Percentiles rank a stretch among this genome's conserved stretches.
Evolutionary conservation across 2,888 invertebrate genomes (phyloP).

Genomic region (Erebia epiphron): DNA sequence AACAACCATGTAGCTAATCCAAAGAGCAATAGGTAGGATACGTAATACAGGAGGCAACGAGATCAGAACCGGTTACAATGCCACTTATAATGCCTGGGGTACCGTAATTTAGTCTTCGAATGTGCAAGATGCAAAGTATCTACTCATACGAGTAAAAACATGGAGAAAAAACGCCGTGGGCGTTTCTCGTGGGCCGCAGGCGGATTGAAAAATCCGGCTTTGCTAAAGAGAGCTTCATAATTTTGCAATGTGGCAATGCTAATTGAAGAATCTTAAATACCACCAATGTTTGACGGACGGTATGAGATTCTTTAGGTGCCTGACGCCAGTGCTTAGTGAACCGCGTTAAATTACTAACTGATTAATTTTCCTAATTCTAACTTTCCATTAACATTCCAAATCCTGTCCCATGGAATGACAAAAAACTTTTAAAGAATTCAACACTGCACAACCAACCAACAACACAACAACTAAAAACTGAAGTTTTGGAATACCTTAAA

Average conservation of each 20-base stretch:
- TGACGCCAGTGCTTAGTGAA: too few species aligned
- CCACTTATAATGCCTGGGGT: slow-evolving; percentile 21
- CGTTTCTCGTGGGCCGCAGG: not conserved
- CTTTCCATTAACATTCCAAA: too few species aligned
- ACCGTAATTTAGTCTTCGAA: slow-evolving; percentile 20
- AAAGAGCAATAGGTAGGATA: slow-evolving; percentile 26
- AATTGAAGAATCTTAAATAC: not conserved
- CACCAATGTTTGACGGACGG: too few species aligned
- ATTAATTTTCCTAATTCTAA: too few species aligned
- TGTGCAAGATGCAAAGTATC: slow-evolving; percentile 20
- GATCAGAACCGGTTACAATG: slow-evolving; percentile 27
- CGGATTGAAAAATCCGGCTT: slow-evolving; percentile 3
- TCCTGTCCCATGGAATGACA: too few species aligned
- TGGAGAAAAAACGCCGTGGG: slow-evolving; percentile 8
- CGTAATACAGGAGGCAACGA: slow-evolving; percentile 32
- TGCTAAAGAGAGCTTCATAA: not conserved
- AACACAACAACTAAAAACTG: too few species aligned
- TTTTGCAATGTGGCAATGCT: slow-evolving; percentile 10
- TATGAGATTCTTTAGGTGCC: too few species aligned
- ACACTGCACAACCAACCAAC: too few species aligned
- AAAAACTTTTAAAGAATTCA: too few species aligned
- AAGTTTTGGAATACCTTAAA: too few species aligned
- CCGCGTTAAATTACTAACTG: too few species aligned
- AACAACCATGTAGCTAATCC: slow-evolving; percentile 33
- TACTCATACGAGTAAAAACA: not conserved